Evolutionary conservation across 2,113 vertebrate species (phyloP).

Genomic region (Sapayoa aenigma): DNA sequence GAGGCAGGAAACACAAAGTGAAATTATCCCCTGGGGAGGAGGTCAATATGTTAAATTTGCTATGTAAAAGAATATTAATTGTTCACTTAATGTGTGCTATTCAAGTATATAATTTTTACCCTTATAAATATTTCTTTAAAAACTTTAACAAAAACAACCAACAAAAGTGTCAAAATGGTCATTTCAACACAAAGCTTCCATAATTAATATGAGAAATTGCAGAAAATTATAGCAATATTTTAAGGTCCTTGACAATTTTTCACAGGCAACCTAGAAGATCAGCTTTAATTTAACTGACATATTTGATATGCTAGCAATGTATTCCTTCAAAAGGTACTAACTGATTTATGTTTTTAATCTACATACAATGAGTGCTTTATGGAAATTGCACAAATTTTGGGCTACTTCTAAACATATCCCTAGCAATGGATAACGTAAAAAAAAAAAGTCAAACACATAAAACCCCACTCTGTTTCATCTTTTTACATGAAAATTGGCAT

Average conservation of each 20-base stretch:
- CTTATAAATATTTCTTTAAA: background rate
- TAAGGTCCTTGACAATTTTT: background rate
- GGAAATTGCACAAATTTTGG: background rate
- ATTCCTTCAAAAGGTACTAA: background rate
- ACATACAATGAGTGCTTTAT: background rate
- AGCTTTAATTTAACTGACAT: background rate
- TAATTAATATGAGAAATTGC: background rate
- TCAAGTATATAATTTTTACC: background rate
- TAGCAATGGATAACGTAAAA: background rate
- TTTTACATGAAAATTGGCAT: background rate
- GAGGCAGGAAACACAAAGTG: background rate
- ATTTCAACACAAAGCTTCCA: background rate
- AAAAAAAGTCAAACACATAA: background rate
- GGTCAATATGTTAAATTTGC: background rate
- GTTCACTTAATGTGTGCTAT: background rate
- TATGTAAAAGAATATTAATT: background rate
- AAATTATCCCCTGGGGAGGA: background rate
- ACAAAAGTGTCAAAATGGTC: background rate
- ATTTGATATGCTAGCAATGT: background rate
- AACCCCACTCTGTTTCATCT: background rate
- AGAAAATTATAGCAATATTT: background rate
- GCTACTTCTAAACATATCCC: background rate
- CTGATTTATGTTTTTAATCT: constrained; percentile 38
- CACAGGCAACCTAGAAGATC: background rate
- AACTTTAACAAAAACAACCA: background rate